Conservation (phyloP, 2,797 vertebrate species). For the Paratrypauchen microcephalus region DNA sequence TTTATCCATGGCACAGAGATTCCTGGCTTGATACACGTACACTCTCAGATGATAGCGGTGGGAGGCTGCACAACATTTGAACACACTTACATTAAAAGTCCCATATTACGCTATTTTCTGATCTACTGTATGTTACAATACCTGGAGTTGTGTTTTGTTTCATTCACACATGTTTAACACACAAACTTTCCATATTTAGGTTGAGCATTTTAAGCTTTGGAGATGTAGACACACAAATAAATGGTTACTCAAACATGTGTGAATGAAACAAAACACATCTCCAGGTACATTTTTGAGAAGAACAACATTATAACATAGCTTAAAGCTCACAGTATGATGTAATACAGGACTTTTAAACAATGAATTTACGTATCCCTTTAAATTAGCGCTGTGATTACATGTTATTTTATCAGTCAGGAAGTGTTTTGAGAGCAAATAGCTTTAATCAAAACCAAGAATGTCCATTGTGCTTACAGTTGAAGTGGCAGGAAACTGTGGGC, state of each 20-base stretch:
- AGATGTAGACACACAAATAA: too few relatives aligned
- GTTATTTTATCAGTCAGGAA: constrained; percentile 34
- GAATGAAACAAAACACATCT: too few relatives aligned
- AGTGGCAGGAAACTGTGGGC: constrained; percentile 92
- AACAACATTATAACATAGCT: too few relatives aligned
- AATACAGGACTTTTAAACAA: neutral
- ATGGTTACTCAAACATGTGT: too few relatives aligned
- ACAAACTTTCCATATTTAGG: too few relatives aligned
- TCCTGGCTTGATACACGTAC: constrained; percentile 92
- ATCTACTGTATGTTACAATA: too few relatives aligned
- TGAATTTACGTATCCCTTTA: neutral
- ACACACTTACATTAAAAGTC: neutral
- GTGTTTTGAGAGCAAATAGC: constrained; percentile 3
- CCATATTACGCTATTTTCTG: too few relatives aligned
- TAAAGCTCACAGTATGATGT: too few relatives aligned
- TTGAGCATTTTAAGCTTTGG: too few relatives aligned
- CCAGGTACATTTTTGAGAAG: too few relatives aligned
- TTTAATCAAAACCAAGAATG: constrained; percentile 45
- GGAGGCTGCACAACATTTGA: constrained; percentile 69
- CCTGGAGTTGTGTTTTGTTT: too few relatives aligned
- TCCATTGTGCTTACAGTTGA: constrained; percentile 82
- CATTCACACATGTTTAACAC: too few relatives aligned
- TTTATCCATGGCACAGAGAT: constrained; percentile 93
- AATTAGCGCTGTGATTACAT: neutral
- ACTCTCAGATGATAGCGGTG: constrained; percentile 91